phyloP scores from a whole-genome alignment of 2,888 invertebrate species.

The Dorcus hopei region DNA sequence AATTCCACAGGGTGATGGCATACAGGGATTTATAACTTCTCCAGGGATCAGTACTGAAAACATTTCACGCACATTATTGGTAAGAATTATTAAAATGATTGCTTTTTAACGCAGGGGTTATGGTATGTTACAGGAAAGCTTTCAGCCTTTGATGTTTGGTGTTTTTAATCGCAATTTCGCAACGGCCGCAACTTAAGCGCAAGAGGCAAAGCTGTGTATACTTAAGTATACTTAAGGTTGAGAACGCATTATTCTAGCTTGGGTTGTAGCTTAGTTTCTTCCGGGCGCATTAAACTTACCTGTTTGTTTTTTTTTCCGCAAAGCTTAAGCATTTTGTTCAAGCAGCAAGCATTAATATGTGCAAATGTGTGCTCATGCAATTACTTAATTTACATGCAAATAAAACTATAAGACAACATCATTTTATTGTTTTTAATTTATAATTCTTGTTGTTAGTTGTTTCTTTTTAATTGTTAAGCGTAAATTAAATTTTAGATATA shows the following conservation, averaged over 20 bases:
- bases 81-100: slow-evolving; percentile 8
- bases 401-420: background rate
- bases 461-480: too few relatives aligned
- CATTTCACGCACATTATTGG: slow-evolving; percentile 1
- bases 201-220: too few relatives aligned
- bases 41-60: slow-evolving; percentile 25
- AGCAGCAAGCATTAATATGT: slow-evolving; percentile 26
- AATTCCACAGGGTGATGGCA: slow-evolving; percentile 62
- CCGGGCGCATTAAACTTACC: slow-evolving; percentile 46
- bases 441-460: too few relatives aligned
- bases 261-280: slow-evolving; percentile 30
- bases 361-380: too few relatives aligned
- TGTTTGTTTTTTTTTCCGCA: slow-evolving; percentile 27
- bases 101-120: slow-evolving; percentile 6
- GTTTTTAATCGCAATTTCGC: too few relatives aligned
- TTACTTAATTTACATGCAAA: background rate
- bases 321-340: slow-evolving; percentile 10
- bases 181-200: too few relatives aligned
- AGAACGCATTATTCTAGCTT: background rate
- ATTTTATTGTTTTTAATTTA: too few relatives aligned
- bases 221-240: too few relatives aligned
- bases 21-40: slow-evolving; percentile 60
- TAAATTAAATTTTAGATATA: too few relatives aligned
- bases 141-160: too few relatives aligned
- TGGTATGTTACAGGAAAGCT: background rate